A percentile compares a stretch with the other conserved stretches of the same genome.
Conservation (phyloP, 2,888 invertebrate species). For the Ctena decussata region DNA sequence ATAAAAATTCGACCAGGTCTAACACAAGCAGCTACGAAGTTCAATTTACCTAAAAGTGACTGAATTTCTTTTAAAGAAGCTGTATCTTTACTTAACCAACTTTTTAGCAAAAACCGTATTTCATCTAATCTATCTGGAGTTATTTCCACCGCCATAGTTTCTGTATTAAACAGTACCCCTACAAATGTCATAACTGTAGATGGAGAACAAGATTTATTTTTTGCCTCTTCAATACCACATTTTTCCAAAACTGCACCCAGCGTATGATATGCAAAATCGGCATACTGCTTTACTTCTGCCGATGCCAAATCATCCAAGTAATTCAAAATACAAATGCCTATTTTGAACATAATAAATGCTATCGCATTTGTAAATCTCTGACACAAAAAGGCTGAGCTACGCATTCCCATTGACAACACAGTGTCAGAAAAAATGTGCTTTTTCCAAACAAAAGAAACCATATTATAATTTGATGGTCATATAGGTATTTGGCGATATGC, state of each 20-base stretch:
- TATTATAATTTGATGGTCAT: neutral
- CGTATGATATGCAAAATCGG: neutral
- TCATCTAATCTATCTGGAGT: neutral
- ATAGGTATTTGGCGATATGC: neutral
- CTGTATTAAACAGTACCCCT: neutral
- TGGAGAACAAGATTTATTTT: neutral
- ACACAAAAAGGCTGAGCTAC: neutral
- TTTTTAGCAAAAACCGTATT: neutral
- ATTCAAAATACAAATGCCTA: neutral
- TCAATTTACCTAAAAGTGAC: neutral
- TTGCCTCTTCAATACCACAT: neutral
- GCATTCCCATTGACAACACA: neutral
- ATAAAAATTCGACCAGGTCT: neutral
- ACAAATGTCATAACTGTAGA: neutral
- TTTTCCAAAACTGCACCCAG: neutral
- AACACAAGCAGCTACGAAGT: neutral
- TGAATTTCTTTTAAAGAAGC: neutral
- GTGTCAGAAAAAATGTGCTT: neutral
- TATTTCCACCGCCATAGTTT: neutral
- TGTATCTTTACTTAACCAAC: neutral
- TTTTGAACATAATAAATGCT: neutral
- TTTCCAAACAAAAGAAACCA: neutral
- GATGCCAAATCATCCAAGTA: neutral
- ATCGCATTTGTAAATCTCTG: neutral
- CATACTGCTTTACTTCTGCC: neutral